Conservation (phyloP, 2,797 vertebrate species). For the Hirundo rustica region DNA sequence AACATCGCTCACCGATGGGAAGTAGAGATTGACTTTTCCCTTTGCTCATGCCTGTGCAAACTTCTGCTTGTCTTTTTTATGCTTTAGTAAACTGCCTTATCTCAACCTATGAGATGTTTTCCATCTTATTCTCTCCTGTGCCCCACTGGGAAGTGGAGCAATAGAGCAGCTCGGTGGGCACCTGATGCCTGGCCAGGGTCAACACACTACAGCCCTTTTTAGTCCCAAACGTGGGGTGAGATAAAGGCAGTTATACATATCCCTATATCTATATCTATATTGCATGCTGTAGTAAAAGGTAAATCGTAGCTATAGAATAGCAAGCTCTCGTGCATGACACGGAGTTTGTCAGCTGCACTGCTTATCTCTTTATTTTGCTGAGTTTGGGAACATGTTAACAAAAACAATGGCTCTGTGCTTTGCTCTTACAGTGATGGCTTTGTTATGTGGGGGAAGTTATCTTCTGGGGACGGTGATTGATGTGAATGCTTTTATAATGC, state of each 20-base stretch:
- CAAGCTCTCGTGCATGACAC: not conserved
- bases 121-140: not conserved
- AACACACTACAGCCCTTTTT: not conserved
- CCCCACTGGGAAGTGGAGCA: not conserved
- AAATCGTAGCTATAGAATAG: not conserved
- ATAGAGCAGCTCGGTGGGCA: fast-evolving
- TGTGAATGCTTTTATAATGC: not conserved
- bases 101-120: not conserved
- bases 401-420: not conserved
- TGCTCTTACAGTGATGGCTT: not conserved
- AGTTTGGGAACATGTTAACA: not conserved
- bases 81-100: not conserved
- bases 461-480: not conserved
- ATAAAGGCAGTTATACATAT: not conserved
- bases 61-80: not conserved
- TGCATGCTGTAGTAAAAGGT: not conserved
- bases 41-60: not conserved
- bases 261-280: not conserved
- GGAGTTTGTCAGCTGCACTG: not conserved
- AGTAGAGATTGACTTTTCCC: not conserved
- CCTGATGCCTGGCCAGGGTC: too few relatives aligned
- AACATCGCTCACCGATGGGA: not conserved
- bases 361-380: not conserved
- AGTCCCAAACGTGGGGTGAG: not conserved
- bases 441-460: not conserved